Conservation (phyloP, 2,888 invertebrate species). For the Achlya flavicornis region DNA sequence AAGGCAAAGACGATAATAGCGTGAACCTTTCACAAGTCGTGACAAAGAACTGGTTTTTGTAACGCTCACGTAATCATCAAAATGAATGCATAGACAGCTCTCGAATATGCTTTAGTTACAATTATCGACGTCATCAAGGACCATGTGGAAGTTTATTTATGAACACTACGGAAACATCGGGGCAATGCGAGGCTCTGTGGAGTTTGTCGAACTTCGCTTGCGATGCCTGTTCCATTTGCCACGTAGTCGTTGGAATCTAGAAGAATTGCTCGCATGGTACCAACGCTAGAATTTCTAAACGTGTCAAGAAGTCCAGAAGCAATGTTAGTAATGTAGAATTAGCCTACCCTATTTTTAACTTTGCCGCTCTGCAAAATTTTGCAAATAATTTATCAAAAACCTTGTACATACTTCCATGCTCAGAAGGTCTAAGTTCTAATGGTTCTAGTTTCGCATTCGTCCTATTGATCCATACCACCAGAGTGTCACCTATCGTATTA, state of each 20-base stretch:
- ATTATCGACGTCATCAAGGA: slow-evolving; percentile 24
- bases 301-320: slow-evolving; percentile 10
- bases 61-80: slow-evolving; percentile 24
- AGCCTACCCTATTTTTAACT: neutral
- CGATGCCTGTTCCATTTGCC: slow-evolving; percentile 47
- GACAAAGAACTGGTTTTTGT: slow-evolving; percentile 36
- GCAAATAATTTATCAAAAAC: too few relatives aligned
- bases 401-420: too few relatives aligned
- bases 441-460: too few relatives aligned
- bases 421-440: too few relatives aligned
- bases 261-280: slow-evolving; percentile 28
- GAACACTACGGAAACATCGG: slow-evolving; percentile 55
- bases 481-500: too few relatives aligned
- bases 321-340: neutral
- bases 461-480: too few relatives aligned
- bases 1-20: slow-evolving; percentile 3
- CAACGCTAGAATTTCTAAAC: slow-evolving; percentile 10
- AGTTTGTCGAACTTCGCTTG: slow-evolving; percentile 68
- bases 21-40: slow-evolving; percentile 40
- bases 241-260: slow-evolving; percentile 36
- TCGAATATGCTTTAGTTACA: neutral
- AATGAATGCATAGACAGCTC: neutral
- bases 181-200: slow-evolving; percentile 37
- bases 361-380: neutral
- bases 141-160: slow-evolving; percentile 47